phyloP scores from a whole-genome alignment of 2,797 vertebrate species.

The Gymnoscopelus braueri region DNA sequence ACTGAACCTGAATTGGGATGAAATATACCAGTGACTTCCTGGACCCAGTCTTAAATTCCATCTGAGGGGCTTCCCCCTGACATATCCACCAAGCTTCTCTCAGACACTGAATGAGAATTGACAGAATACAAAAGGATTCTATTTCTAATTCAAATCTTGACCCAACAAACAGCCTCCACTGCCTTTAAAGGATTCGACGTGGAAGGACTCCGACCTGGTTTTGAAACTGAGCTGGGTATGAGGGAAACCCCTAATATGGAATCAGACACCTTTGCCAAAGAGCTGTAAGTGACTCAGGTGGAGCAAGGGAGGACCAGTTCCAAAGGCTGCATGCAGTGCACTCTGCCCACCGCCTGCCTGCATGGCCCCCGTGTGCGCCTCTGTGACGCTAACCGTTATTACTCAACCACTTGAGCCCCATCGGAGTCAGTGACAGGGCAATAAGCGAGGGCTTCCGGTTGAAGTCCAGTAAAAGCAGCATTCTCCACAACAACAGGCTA shows the following conservation, averaged over 20 bases:
- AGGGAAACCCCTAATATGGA: conserved; percentile 69
- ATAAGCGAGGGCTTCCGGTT: conserved; percentile 39
- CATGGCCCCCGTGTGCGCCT: not conserved
- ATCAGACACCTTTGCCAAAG: conserved; percentile 45
- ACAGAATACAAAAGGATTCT: conserved; percentile 21
- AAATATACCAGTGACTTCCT: conserved; percentile 39
- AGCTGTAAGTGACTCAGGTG: conserved; percentile 28
- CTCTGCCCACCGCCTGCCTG: conserved; percentile 26
- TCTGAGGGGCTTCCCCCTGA: conserved; percentile 54
- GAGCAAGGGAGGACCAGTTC: conserved; percentile 20
- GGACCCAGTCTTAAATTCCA: conserved; percentile 32
- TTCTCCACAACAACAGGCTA: not conserved
- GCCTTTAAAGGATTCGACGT: conserved; percentile 15
- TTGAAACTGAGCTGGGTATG: conserved; percentile 21
- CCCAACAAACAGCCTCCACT: conserved; percentile 6
- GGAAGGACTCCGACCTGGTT: conserved; percentile 43
- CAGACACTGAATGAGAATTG: conserved; percentile 28
- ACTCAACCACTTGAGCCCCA: conserved; percentile 35
- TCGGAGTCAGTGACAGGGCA: conserved; percentile 42
- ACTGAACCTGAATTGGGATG: conserved; percentile 18
- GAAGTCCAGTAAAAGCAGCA: conserved; percentile 41
- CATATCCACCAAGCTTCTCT: conserved; percentile 22
- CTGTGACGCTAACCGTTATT: conserved; percentile 32
- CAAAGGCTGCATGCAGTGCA: conserved; percentile 6
- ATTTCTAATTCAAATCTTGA: conserved; percentile 29